These are phyloP conservation scores for Pantelozetes paolii DNA, from an alignment of 2,888 invertebrate species.

Conservation along the genomic window DNA sequence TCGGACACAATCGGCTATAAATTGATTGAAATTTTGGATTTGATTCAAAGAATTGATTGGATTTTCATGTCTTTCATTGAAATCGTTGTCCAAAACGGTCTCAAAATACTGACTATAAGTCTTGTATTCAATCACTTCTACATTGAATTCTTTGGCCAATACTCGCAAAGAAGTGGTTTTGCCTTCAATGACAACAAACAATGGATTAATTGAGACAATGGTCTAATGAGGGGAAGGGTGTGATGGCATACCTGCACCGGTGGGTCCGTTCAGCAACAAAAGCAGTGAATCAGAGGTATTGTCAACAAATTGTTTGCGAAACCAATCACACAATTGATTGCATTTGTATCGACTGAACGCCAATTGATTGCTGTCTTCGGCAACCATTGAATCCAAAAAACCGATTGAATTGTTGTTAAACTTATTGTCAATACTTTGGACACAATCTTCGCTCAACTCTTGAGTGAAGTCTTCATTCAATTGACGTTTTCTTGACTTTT, in stretches of 20 bases:
- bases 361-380: conserved; percentile 7
- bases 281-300: not conserved
- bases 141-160: conserved; percentile 30
- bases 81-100: not conserved
- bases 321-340: conserved; percentile 25
- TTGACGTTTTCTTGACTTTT: not conserved
- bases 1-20: not conserved
- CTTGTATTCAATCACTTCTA: conserved; percentile 30
- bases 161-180: conserved; percentile 33
- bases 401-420: not conserved
- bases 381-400: conserved; percentile 12
- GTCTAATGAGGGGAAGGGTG: not conserved
- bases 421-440: not conserved
- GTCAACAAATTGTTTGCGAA: not conserved
- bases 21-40: conserved; percentile 22
- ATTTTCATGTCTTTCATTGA: not conserved
- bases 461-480: not conserved
- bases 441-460: not conserved
- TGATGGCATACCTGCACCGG: conserved; percentile 21
- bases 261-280: conserved; percentile 31
- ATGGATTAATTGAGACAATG: not conserved
- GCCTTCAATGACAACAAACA: conserved; percentile 4
- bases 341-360: conserved; percentile 26
- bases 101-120: conserved; percentile 1
- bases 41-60: not conserved